Percentiles rank a stretch among this genome's conserved stretches.
phyloP scores from a whole-genome alignment of 1,140 invertebrate genomes.

The Arctopsyche grandis region DNA sequence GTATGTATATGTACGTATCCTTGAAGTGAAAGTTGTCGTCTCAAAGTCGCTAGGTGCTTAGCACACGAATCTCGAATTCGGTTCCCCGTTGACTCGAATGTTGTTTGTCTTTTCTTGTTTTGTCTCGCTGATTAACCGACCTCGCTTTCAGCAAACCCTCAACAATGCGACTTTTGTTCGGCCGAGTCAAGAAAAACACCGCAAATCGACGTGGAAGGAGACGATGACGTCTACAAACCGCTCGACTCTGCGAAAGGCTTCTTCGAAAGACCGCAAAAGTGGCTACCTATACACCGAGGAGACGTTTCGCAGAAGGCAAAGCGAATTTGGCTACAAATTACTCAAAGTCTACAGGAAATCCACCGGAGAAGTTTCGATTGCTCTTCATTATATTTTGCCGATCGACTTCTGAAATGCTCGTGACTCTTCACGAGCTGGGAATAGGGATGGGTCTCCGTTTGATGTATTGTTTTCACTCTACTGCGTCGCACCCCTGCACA shows the following conservation, averaged over 20 bases:
- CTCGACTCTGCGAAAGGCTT: too few relatives aligned
- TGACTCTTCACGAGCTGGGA: background rate
- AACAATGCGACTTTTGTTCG: conserved; percentile 2
- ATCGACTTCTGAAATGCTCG: background rate
- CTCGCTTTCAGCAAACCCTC: background rate
- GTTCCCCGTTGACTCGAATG: background rate
- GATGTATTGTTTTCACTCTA: background rate
- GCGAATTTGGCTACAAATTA: too few relatives aligned
- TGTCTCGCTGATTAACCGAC: conserved; percentile 18
- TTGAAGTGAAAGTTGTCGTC: too few relatives aligned
- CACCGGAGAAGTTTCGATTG: background rate
- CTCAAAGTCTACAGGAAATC: too few relatives aligned
- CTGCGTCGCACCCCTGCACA: too few relatives aligned
- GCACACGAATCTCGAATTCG: conserved; percentile 5
- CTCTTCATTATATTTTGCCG: conserved; percentile 7
- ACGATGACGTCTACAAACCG: too few relatives aligned
- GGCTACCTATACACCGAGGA: too few relatives aligned
- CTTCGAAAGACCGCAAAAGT: too few relatives aligned
- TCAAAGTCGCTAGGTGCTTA: background rate
- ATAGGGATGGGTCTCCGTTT: background rate
- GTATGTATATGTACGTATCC: too few relatives aligned
- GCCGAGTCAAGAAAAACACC: conserved; percentile 18
- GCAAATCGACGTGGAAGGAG: background rate
- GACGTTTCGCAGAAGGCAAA: too few relatives aligned
- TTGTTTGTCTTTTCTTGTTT: conserved; percentile 22